Evolutionary conservation across 2,113 vertebrate genomes (phyloP).

Genomic region (Jacana jacana): DNA sequence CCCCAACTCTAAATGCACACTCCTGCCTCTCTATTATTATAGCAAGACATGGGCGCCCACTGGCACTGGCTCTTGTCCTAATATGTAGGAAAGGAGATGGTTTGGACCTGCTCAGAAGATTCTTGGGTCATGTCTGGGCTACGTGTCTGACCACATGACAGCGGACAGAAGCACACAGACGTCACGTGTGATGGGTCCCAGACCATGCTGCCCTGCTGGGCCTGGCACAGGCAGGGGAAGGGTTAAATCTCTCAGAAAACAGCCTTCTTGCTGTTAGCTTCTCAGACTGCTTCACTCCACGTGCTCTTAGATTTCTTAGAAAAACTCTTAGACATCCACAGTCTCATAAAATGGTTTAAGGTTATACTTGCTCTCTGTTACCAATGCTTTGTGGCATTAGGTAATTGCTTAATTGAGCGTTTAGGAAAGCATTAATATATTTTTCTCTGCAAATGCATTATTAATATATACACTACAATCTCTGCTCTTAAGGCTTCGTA

Average conservation of each 20-base stretch:
- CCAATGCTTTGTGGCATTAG: background rate
- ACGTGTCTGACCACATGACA: background rate
- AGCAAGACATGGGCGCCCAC: background rate
- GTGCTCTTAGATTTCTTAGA: background rate
- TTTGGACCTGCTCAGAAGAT: background rate
- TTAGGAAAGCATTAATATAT: constrained; percentile 28
- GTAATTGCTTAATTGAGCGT: constrained; percentile 43
- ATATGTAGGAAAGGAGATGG: background rate
- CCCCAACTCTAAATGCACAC: background rate
- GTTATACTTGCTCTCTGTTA: background rate
- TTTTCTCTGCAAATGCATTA: constrained; percentile 51
- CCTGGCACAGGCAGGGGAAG: background rate
- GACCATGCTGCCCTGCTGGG: background rate
- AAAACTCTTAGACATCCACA: background rate
- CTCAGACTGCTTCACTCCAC: background rate
- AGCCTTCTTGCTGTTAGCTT: background rate
- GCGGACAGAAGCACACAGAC: background rate
- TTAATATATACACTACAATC: constrained; percentile 26
- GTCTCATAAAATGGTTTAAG: background rate
- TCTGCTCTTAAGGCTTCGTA: constrained; percentile 4
- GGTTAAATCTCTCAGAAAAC: background rate
- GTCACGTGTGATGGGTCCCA: rapidly evolving
- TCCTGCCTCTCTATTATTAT: background rate
- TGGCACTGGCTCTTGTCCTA: background rate
- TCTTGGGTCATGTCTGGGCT: rapidly evolving